These are phyloP conservation scores for Myathropa florea DNA, from an alignment of 2,888 invertebrate genomes.

Conservation along the genomic window DNA sequence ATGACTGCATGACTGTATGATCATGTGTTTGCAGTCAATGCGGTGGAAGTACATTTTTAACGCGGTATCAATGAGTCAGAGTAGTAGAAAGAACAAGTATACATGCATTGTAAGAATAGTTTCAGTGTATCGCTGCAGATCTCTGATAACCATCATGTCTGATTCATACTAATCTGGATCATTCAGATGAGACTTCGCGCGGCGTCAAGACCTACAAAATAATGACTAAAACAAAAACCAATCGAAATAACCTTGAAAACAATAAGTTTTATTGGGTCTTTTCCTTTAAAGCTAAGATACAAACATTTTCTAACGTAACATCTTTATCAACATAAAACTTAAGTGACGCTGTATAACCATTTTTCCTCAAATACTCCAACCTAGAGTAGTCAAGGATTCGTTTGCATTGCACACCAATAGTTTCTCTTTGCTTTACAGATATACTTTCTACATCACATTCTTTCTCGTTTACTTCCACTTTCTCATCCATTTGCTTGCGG, in stretches of 20 bases:
- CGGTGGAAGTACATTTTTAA: no score
- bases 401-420: conserved; percentile 88
- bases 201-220: neutral
- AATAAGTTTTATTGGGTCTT: conserved; percentile 57
- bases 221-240: neutral
- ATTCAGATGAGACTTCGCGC: no score
- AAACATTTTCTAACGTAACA: conserved; percentile 90
- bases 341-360: conserved; percentile 84
- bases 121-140: no score
- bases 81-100: no score
- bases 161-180: no score
- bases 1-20: no score
- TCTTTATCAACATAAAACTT: conserved; percentile 85
- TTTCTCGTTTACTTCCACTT: conserved; percentile 8
- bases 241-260: neutral
- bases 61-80: no score
- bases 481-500: conserved; percentile 75
- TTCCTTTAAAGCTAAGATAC: conserved; percentile 83
- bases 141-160: no score
- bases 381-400: conserved; percentile 89
- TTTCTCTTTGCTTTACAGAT: conserved; percentile 81
- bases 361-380: conserved; percentile 83
- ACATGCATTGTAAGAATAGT: no score
- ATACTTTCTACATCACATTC: conserved; percentile 1
- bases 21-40: no score